Conservation (phyloP, 2,113 vertebrate genomes). For the Gadus chalcogrammus region DNA sequence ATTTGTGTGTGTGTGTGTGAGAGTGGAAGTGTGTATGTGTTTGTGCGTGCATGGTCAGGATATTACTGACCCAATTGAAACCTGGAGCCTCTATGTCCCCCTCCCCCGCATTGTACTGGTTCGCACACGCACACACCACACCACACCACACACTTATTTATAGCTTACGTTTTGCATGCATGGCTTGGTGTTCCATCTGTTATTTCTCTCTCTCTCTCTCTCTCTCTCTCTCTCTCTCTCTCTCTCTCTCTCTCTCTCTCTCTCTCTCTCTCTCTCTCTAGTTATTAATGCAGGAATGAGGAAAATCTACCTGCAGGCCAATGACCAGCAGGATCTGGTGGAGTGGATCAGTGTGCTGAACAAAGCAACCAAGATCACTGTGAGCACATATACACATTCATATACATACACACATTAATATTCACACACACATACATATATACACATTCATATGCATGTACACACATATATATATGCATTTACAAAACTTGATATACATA, state of each 20-base stretch:
- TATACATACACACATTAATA: too few relatives aligned
- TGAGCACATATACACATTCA: slow-evolving; percentile 66
- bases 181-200: not conserved
- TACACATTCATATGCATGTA: too few relatives aligned
- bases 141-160: slow-evolving; percentile 35
- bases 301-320: slow-evolving; percentile 96
- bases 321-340: slow-evolving; percentile 95
- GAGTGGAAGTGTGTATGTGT: slow-evolving; percentile 2
- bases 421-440: too few relatives aligned
- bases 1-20: slow-evolving; percentile 25
- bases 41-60: slow-evolving; percentile 1
- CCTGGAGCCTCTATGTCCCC: not conserved
- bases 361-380: slow-evolving; percentile 98
- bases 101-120: not conserved
- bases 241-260: not conserved
- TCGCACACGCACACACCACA: not conserved
- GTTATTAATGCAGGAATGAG: slow-evolving; percentile 97
- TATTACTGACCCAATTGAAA: slow-evolving; percentile 1
- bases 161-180: slow-evolving; percentile 22
- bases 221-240: too few relatives aligned
- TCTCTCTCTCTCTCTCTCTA: slow-evolving; percentile 45
- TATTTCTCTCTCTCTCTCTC: not conserved
- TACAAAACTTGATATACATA: too few relatives aligned
- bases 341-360: slow-evolving; percentile 96
- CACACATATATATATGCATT: too few relatives aligned